A percentile compares a stretch with the other conserved stretches of the same genome.
Evolutionary conservation across 2,888 invertebrate species (phyloP).

Genomic region (Platynereis dumerilii): DNA sequence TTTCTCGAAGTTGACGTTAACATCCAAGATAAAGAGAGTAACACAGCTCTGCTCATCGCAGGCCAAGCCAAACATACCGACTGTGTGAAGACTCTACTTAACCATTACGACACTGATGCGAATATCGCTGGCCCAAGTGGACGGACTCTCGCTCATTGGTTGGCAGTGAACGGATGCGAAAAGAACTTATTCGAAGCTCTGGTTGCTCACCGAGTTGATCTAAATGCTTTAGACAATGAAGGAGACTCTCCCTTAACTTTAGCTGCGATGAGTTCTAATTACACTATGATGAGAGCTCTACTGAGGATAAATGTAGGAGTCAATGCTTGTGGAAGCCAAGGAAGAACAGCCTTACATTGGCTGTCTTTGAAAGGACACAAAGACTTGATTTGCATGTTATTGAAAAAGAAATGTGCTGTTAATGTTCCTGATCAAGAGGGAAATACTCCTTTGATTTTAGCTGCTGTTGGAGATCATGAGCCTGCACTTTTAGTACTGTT

Average conservation of each 20-base stretch:
- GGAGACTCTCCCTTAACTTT: constrained; percentile 11
- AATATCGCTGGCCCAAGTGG: neutral
- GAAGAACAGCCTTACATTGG: constrained; percentile 30
- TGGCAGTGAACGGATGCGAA: constrained; percentile 5
- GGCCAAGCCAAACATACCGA: constrained; percentile 13
- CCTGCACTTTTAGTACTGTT: constrained; percentile 10
- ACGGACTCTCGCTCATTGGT: constrained; percentile 17
- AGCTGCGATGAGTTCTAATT: constrained; percentile 9
- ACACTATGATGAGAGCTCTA: constrained; percentile 4
- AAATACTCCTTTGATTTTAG: constrained; percentile 22
- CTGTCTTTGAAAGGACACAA: constrained; percentile 12
- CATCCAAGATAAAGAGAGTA: constrained; percentile 8
- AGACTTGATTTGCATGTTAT: constrained; percentile 15
- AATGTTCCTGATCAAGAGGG: constrained; percentile 16
- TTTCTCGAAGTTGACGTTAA: constrained; percentile 11
- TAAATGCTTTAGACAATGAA: constrained; percentile 12
- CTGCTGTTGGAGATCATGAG: constrained; percentile 20
- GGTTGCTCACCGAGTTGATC: neutral
- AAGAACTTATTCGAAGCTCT: neutral
- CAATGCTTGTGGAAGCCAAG: constrained; percentile 21
- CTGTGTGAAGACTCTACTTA: constrained; percentile 8
- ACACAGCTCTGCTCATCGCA: constrained; percentile 18
- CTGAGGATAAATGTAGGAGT: constrained; percentile 10
- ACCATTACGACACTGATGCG: neutral
- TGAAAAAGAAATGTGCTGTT: neutral